phyloP scores from a whole-genome alignment of 2,797 vertebrate genomes.

The Lacerta agilis region DNA sequence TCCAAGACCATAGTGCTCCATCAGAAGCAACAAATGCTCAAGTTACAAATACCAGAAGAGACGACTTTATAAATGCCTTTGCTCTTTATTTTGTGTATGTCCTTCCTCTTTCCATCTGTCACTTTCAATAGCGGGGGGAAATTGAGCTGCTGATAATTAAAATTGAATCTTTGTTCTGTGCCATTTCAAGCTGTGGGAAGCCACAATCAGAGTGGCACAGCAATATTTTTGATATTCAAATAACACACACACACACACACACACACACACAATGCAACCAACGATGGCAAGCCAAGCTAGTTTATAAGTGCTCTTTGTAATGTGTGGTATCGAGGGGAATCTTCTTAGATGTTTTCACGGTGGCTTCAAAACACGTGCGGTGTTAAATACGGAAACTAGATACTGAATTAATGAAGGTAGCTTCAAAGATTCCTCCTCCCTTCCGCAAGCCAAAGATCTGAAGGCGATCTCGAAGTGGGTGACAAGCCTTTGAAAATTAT shows the following conservation, averaged over 20 bases:
- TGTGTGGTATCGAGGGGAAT: constrained; percentile 68
- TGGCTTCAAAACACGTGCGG: constrained; percentile 76
- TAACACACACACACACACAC: background rate
- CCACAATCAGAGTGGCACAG: constrained; percentile 74
- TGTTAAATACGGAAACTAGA: constrained; percentile 72
- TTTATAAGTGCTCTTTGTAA: constrained; percentile 73
- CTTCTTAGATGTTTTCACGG: constrained; percentile 75
- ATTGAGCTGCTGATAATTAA: constrained; percentile 69
- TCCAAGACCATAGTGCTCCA: background rate
- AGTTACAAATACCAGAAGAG: background rate
- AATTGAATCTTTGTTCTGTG: constrained; percentile 65
- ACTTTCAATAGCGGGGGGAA: constrained; percentile 33
- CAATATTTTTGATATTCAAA: constrained; percentile 75
- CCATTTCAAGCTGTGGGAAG: constrained; percentile 69
- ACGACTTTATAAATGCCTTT: background rate
- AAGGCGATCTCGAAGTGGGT: constrained; percentile 71
- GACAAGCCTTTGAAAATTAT: constrained; percentile 78
- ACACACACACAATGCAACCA: constrained; percentile 33
- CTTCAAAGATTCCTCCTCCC: constrained; percentile 79
- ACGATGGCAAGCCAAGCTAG: constrained; percentile 61
- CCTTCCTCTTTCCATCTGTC: constrained; percentile 15
- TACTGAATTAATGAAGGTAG: constrained; percentile 78
- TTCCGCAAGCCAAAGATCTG: constrained; percentile 74
- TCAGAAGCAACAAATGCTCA: background rate
- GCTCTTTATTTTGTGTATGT: background rate